A percentile compares a stretch with the other conserved stretches of the same genome.
These are phyloP conservation scores for Paratrypauchen microcephalus DNA, from an alignment of 2,797 vertebrate genomes.

Conservation along the genomic window DNA sequence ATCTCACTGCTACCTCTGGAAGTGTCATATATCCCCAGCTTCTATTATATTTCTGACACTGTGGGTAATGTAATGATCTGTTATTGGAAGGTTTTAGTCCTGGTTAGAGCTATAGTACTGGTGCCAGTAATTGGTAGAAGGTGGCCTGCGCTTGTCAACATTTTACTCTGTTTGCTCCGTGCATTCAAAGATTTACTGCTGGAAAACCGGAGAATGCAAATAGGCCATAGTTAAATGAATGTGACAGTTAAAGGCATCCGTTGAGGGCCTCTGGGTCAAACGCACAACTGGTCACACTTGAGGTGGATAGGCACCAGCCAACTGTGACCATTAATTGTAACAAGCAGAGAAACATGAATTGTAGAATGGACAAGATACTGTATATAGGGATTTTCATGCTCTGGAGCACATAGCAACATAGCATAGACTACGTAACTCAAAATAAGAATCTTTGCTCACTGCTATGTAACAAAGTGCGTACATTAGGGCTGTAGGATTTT, in stretches of 20 bases:
- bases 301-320: neutral
- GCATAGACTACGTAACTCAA: neutral
- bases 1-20: neutral
- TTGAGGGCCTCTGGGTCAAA: constrained; percentile 14
- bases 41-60: neutral
- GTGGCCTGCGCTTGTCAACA: neutral
- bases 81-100: neutral
- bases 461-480: too few species aligned
- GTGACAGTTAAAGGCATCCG: neutral
- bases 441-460: neutral
- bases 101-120: neutral
- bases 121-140: neutral
- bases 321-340: neutral
- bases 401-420: neutral
- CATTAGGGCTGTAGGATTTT: too few species aligned
- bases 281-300: neutral
- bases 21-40: neutral
- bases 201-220: neutral
- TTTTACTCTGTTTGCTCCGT: constrained; percentile 19
- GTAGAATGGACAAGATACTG: neutral
- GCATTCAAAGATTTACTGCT: neutral
- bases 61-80: neutral
- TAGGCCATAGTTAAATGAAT: neutral
- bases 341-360: neutral
- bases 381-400: neutral